These are phyloP conservation scores for Zootermopsis nevadensis DNA, from an alignment of 2,888 invertebrate genomes.

Conservation along the genomic window DNA sequence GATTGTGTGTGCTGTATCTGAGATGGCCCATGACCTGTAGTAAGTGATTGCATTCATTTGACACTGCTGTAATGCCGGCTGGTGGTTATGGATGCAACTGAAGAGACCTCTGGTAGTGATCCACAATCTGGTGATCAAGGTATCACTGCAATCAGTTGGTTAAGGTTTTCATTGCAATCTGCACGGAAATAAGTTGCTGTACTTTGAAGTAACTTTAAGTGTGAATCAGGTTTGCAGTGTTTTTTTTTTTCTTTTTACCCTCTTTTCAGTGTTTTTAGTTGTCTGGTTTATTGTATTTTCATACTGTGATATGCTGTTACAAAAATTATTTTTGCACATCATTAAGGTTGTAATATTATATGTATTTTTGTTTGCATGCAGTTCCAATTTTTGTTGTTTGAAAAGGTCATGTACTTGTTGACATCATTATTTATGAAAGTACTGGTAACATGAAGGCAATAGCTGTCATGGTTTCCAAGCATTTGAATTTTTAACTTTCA, in stretches of 20 bases:
- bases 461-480: not conserved
- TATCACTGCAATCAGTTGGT: not conserved
- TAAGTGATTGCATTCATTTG: too few relatives aligned
- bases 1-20: not conserved
- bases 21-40: too few relatives aligned
- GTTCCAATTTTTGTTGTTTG: not conserved
- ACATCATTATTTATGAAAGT: too few relatives aligned
- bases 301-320: slow-evolving; percentile 2
- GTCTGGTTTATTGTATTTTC: not conserved
- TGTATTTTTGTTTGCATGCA: not conserved
- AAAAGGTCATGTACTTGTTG: not conserved
- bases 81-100: too few relatives aligned
- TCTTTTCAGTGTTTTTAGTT: not conserved
- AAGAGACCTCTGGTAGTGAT: not conserved
- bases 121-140: not conserved
- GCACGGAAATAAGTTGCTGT: not conserved
- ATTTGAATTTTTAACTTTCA: not conserved
- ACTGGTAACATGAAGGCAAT: not conserved
- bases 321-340: slow-evolving; percentile 21
- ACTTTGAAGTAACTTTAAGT: not conserved
- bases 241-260: not conserved
- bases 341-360: slow-evolving; percentile 1
- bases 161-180: not conserved
- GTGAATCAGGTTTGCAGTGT: not conserved
- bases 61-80: too few relatives aligned